Base-by-base conservation (phyloP, 2,113 vertebrate species). In the Acanthisitta chloris region DNA sequence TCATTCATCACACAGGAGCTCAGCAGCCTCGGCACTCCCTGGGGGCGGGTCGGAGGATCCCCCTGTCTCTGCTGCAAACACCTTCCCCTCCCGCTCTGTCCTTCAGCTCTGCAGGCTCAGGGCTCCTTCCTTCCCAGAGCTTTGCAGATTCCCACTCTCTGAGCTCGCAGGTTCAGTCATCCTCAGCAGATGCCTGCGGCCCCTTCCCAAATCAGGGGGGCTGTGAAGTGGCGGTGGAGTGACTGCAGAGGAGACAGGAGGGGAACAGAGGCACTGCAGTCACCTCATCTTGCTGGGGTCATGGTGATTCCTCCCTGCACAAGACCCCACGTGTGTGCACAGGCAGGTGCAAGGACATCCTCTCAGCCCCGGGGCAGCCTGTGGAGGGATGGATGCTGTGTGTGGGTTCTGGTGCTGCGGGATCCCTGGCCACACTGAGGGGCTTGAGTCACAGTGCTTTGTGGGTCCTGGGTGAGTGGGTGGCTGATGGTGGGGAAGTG, bases 291-390 rank as follows among this genome's bases (percentile, higher is more conserved):
- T 25, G 59, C 70, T 48, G 64, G 57, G 25, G 26, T 20, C 3
- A 15, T 4, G 16, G 54, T 3, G 6, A 61, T 9, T 8, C 21
- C 16, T 51, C 48, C 48, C 52, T 9, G 28, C 3, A 23, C 45
- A 12, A 17, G 14, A 13, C 38, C 25, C 34, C 1, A 0, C n/a
- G 3, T 0, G 0, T 2, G 25, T 7, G n/a, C 54, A 34, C 36
- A 20, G 0, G 2, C 1, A 0, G 58, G 40, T 36, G 51, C 51
- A 9, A 43, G 67, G 73, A 46, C 1, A 7, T 14, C 6, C 25
- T 24, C 31, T 33, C 64, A 33, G 79, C 58, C 18, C 51, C 0
- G 2, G 45, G 1, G 24, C 6, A 7, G n/a, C 14, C 20, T 3
- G 2, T 3, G 10, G 67, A 12, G 33, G n/a, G n/a, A n/a, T n/a